A percentile compares a stretch with the other conserved stretches of the same genome.
Conservation (phyloP, 2,888 invertebrate species). For the Lutraria lutraria region DNA sequence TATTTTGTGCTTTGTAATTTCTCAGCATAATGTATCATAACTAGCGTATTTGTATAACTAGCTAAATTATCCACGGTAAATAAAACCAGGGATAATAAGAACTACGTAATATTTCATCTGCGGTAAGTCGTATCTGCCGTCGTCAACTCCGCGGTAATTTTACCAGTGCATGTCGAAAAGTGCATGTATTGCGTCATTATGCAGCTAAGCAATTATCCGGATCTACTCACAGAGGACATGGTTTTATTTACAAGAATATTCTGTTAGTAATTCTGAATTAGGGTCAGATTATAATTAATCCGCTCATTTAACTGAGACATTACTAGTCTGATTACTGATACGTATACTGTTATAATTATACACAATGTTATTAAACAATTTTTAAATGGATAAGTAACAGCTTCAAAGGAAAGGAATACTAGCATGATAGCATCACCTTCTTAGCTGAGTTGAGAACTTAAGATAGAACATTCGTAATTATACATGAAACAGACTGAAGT, state of each 20-base stretch:
- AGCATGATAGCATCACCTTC: no score
- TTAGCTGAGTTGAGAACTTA: no score
- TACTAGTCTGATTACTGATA: not conserved
- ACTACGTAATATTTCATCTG: not conserved
- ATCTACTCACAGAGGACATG: not conserved
- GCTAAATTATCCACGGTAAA: not conserved
- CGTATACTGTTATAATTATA: not conserved
- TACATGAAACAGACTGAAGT: not conserved
- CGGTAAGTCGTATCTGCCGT: not conserved
- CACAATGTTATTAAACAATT: not conserved
- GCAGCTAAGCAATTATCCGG: not conserved
- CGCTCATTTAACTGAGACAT: not conserved
- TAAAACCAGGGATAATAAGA: not conserved
- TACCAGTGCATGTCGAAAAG: not conserved
- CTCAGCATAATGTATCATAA: not conserved
- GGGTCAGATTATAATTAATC: not conserved
- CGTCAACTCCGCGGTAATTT: not conserved
- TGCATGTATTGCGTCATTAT: not conserved
- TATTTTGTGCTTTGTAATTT: constrained; percentile 2
- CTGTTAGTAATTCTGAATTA: not conserved
- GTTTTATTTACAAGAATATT: not conserved
- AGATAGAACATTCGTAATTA: not conserved
- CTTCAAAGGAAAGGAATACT: not conserved
- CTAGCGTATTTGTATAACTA: not conserved
- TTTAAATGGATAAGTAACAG: not conserved